A percentile compares a stretch with the other conserved stretches of the same genome.
These are phyloP conservation scores for Shargacucullia verbasci DNA, from an alignment of 2,888 invertebrate genomes.

Conservation along the genomic window DNA sequence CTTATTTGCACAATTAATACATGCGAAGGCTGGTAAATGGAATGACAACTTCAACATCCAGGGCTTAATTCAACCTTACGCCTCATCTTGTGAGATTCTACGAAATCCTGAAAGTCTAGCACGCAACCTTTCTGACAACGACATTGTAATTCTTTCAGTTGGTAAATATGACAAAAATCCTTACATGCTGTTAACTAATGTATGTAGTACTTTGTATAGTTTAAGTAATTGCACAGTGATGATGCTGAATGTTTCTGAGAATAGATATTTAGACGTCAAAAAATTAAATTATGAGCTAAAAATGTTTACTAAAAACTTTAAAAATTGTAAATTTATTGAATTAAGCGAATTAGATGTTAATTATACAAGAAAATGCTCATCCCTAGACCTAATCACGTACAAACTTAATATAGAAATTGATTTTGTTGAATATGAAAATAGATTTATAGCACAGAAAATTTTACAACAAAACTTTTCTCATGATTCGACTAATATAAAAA, in stretches of 20 bases:
- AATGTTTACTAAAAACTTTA: too few relatives aligned
- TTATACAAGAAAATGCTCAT: too few relatives aligned
- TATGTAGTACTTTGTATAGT: constrained; percentile 3
- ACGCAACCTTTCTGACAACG: neutral
- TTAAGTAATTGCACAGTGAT: neutral
- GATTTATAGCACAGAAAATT: too few relatives aligned
- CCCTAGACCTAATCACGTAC: too few relatives aligned
- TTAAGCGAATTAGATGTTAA: too few relatives aligned
- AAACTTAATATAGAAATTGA: too few relatives aligned
- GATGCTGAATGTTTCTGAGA: neutral
- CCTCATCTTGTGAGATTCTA: constrained; percentile 1
- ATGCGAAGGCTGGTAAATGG: constrained; percentile 7
- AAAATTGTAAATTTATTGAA: too few relatives aligned
- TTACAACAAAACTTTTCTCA: too few relatives aligned
- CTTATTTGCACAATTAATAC: constrained; percentile 1
- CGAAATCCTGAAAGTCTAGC: neutral
- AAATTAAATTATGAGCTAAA: too few relatives aligned
- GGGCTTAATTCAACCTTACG: neutral
- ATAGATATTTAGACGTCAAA: too few relatives aligned
- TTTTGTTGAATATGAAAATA: too few relatives aligned
- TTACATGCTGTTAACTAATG: constrained; percentile 2
- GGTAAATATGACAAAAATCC: constrained; percentile 4
- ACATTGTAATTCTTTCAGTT: constrained; percentile 1
- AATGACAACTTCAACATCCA: constrained; percentile 7
- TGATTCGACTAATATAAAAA: too few relatives aligned